Conservation (phyloP, 2,888 invertebrate species). For the Andrena fulva region DNA sequence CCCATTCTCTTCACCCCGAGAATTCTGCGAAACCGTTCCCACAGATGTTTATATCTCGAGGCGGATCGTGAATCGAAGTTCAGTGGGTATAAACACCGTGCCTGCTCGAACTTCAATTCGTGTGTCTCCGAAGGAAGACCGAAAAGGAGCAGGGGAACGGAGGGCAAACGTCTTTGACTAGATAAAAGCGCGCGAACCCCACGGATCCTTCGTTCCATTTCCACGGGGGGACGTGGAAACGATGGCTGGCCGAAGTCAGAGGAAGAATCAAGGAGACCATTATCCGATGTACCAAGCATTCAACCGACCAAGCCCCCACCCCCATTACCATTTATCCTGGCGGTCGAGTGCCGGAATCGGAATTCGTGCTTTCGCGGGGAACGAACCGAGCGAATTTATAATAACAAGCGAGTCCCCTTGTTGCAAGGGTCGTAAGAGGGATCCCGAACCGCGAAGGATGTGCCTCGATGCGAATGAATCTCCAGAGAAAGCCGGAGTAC, state of each 20-base stretch:
- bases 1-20: background rate
- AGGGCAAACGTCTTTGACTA: background rate
- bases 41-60: background rate
- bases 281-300: conserved; percentile 71
- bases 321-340: conserved; percentile 76
- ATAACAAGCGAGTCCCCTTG: conserved; percentile 70
- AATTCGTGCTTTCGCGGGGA: conserved; percentile 73
- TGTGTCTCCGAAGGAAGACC: background rate
- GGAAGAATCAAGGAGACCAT: conserved; percentile 70
- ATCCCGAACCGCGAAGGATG: conserved; percentile 47
- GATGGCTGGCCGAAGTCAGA: conserved; percentile 20
- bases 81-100: conserved; percentile 3
- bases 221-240: conserved; percentile 43
- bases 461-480: conserved; percentile 20
- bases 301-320: conserved; percentile 63
- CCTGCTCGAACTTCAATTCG: background rate
- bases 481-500: background rate
- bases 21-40: conserved; percentile 1
- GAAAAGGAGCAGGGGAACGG: background rate
- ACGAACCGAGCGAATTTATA: conserved; percentile 70
- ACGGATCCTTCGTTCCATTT: conserved; percentile 34
- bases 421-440: conserved; percentile 49
- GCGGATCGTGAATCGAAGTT: conserved; percentile 2
- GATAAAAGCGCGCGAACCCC: conserved; percentile 20
- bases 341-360: conserved; percentile 72